Percentiles rank a stretch among this genome's conserved stretches.
phyloP scores from a whole-genome alignment of 2,888 invertebrate genomes.

The Strigamia transsilvanica region DNA sequence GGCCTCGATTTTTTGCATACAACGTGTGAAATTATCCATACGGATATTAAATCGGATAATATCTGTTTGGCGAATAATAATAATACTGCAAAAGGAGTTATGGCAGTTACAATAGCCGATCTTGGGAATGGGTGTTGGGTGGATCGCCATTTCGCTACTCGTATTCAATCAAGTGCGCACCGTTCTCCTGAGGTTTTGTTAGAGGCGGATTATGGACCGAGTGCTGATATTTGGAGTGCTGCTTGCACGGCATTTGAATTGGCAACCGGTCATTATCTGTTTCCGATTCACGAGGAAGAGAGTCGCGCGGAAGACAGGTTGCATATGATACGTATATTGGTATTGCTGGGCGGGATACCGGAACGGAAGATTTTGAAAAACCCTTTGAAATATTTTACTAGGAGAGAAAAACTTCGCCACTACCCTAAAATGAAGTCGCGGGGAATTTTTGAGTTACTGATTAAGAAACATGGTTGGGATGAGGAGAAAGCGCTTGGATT shows the following conservation, averaged over 20 bases:
- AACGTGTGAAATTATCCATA: not conserved
- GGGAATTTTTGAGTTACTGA: slow-evolving; percentile 91
- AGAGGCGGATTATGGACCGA: too few species aligned
- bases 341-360: slow-evolving; percentile 95
- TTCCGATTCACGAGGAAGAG: too few species aligned
- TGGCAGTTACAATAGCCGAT: too few species aligned
- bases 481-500: slow-evolving; percentile 87
- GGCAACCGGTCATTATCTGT: slow-evolving; percentile 98
- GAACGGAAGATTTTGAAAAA: slow-evolving; percentile 90
- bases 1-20: not conserved
- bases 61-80: slow-evolving; percentile 74
- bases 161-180: too few species aligned
- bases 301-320: slow-evolving; percentile 63
- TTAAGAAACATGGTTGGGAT: slow-evolving; percentile 97
- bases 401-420: slow-evolving; percentile 83
- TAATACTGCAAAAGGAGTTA: too few species aligned
- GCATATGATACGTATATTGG: slow-evolving; percentile 98
- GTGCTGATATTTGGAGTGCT: too few species aligned
- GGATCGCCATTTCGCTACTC: too few species aligned
- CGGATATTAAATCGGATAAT: slow-evolving; percentile 51
- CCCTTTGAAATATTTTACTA: slow-evolving; percentile 83
- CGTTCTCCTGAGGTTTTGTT: too few species aligned
- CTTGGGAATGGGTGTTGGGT: too few species aligned
- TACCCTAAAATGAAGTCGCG: slow-evolving; percentile 96
- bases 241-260: slow-evolving; percentile 64